Percentiles rank a stretch among this genome's conserved stretches.
Conservation (phyloP, 2,113 vertebrate species). For the Ceyx cyanopectus region DNA sequence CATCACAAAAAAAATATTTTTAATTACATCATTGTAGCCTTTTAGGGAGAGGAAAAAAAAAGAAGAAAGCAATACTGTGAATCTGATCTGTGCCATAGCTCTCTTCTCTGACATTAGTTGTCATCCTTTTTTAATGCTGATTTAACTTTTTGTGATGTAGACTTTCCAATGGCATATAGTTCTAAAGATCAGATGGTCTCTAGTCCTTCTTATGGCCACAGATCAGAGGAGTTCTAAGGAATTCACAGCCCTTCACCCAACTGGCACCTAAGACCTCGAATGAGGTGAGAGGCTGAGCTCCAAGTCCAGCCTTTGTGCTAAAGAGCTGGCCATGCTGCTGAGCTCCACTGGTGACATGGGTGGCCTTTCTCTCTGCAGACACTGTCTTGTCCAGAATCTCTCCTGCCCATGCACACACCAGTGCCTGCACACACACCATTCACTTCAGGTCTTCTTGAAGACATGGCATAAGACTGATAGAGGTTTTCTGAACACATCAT, state of each 20-base stretch:
- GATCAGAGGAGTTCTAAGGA: neutral
- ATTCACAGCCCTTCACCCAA: neutral
- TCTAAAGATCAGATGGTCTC: neutral
- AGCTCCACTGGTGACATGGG: fast-evolving
- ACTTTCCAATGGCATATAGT: neutral
- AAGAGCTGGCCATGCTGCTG: neutral
- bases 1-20: neutral
- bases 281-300: neutral
- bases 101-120: neutral
- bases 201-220: neutral
- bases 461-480: neutral
- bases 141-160: neutral
- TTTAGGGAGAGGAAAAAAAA: too few species aligned
- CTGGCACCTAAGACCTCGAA: neutral
- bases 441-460: neutral
- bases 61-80: neutral
- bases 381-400: neutral
- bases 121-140: neutral
- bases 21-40: neutral
- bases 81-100: neutral
- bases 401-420: neutral
- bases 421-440: neutral
- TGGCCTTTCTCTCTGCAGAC: neutral
- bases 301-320: neutral
- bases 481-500: neutral